Conservation (phyloP, 2,797 vertebrate species). For the Mus caroli region DNA sequence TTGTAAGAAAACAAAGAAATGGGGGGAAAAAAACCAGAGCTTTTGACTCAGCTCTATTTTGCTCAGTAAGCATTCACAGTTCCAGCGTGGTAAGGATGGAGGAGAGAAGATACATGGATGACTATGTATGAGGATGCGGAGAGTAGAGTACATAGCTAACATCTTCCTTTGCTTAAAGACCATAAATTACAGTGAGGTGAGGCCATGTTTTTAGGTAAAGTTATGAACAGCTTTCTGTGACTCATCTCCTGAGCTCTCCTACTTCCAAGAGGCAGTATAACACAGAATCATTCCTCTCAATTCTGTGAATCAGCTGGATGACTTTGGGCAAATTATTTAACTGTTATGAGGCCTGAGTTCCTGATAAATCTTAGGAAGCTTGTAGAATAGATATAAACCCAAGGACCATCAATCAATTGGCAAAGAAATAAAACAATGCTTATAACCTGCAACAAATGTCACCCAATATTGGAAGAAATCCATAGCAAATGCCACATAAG, state of each 20-base stretch:
- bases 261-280: neutral
- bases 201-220: neutral
- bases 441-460: constrained; percentile 1
- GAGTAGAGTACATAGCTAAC: neutral
- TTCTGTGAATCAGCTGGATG: neutral
- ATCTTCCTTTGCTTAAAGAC: constrained; percentile 29
- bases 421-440: constrained; percentile 42
- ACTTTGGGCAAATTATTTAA: constrained; percentile 46
- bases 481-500: neutral
- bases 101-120: neutral
- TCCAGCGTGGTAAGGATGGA: neutral
- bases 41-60: constrained; percentile 50
- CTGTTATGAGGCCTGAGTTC: neutral
- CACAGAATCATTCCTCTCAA: constrained; percentile 23
- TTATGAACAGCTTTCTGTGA: neutral
- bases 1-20: neutral
- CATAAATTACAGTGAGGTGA: neutral
- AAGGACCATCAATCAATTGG: neutral
- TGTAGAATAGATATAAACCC: neutral
- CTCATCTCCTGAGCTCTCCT: neutral
- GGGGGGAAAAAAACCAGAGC: neutral
- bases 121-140: neutral
- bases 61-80: neutral
- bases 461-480: neutral
- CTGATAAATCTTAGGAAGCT: constrained; percentile 3